Conservation (phyloP, 2,797 vertebrate species). For the Mycteria americana region DNA sequence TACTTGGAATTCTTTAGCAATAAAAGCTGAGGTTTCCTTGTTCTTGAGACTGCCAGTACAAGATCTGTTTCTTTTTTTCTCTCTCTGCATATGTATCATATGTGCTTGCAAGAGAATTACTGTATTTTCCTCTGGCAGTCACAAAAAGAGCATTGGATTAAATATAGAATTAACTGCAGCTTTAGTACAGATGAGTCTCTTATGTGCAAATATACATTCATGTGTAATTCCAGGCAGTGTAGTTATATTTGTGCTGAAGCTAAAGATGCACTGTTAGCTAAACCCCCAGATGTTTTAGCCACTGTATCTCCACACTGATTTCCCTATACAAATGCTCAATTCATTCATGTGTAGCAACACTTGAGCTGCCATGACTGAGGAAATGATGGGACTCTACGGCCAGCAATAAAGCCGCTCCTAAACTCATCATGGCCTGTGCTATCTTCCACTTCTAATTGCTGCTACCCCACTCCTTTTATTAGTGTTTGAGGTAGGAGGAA, state of each 20-base stretch:
- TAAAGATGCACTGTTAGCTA: background rate
- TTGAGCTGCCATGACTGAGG: background rate
- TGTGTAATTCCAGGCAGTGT: background rate
- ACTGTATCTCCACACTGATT: background rate
- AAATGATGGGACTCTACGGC: background rate
- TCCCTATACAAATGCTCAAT: background rate
- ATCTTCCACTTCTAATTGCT: background rate
- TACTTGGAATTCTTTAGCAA: background rate
- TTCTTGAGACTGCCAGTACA: background rate
- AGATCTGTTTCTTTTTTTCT: background rate
- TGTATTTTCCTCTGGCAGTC: slow-evolving; percentile 9
- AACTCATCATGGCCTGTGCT: background rate
- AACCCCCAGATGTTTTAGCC: background rate
- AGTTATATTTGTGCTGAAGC: background rate
- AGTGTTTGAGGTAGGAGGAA: background rate
- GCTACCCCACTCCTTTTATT: background rate
- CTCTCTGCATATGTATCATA: background rate
- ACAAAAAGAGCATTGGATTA: background rate
- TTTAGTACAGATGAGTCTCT: background rate
- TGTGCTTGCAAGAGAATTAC: background rate
- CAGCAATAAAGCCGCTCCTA: background rate
- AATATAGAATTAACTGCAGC: background rate
- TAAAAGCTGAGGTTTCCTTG: background rate
- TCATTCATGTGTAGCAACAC: background rate
- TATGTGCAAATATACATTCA: background rate